Conservation (phyloP, 2,797 vertebrate genomes). For the Hipposideros larvatus region DNA sequence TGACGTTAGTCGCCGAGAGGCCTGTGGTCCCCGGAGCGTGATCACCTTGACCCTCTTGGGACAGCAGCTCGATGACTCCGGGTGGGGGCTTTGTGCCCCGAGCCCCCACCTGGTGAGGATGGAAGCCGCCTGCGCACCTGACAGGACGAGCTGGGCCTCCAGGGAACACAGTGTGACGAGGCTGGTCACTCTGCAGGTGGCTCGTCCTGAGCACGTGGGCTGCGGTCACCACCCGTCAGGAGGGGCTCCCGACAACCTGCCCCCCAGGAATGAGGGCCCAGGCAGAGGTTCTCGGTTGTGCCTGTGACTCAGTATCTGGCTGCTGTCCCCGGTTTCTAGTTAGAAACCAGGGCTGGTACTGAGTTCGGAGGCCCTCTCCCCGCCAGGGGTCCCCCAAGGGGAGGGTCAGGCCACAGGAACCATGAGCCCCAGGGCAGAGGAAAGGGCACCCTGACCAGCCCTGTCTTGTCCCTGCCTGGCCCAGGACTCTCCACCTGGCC, state of each 20-base stretch:
- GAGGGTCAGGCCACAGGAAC: no score
- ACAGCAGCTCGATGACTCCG: neutral
- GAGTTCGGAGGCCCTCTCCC: no score
- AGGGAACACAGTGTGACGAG: rapidly evolving
- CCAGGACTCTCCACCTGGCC: neutral
- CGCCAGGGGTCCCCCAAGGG: no score
- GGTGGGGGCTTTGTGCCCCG: rapidly evolving
- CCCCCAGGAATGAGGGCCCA: neutral
- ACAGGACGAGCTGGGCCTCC: rapidly evolving
- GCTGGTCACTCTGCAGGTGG: neutral
- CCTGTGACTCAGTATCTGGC: neutral
- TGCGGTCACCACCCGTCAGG: neutral
- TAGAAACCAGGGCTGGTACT: neutral
- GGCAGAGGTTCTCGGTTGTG: neutral
- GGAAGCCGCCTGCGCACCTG: neutral
- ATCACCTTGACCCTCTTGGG: neutral
- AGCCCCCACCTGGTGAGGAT: rapidly evolving
- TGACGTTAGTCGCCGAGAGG: neutral
- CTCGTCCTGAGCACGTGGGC: neutral
- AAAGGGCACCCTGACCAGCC: no score
- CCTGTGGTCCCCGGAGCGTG: neutral
- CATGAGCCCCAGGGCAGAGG: no score
- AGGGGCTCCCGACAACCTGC: neutral
- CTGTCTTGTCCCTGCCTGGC: no score
- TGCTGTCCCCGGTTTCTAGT: neutral